These are phyloP conservation scores for Mastomys natalensis DNA, from an alignment of 2,113 vertebrate species.

Conservation along the genomic window DNA sequence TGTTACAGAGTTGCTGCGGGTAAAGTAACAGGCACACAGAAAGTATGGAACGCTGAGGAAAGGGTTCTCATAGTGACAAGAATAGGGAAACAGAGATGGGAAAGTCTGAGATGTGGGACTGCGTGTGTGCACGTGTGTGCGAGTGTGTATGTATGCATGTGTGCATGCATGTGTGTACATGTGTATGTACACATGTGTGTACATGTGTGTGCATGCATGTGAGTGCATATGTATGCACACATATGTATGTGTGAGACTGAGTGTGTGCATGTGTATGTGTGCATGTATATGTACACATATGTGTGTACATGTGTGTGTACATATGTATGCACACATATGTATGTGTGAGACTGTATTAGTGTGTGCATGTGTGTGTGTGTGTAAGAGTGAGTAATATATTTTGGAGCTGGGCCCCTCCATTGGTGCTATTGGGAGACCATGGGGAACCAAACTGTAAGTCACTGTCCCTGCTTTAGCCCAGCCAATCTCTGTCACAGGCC, in stretches of 20 bases:
- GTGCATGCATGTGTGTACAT: no score
- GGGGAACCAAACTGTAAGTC: background rate
- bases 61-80: background rate
- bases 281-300: background rate
- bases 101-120: background rate
- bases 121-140: background rate
- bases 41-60: background rate
- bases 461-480: background rate
- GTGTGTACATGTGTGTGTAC: no score
- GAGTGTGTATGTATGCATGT: no score
- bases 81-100: background rate
- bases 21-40: background rate
- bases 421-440: background rate
- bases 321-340: no score
- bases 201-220: no score
- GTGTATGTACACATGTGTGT: background rate
- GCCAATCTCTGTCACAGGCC: background rate
- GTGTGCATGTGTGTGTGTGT: background rate
- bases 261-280: background rate
- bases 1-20: background rate
- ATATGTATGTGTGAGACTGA: no score
- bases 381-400: background rate
- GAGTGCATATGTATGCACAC: no score
- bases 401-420: background rate
- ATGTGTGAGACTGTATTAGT: background rate